These are phyloP conservation scores for Pangasius mekongensis DNA, from an alignment of 2,797 vertebrate genomes.

Conservation along the genomic window DNA sequence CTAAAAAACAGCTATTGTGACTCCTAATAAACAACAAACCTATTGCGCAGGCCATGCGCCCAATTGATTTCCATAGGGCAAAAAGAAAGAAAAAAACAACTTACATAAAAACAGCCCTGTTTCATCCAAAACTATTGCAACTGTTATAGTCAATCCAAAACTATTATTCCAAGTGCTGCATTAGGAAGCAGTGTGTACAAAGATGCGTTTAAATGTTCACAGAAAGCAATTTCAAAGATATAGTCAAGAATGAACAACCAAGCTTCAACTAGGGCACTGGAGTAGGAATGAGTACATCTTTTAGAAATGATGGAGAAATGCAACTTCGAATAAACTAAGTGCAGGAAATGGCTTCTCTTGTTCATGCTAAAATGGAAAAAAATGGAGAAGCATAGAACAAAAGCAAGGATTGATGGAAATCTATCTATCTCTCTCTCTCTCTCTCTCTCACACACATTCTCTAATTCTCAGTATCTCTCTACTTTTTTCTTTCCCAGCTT, in stretches of 20 bases:
- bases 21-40: neutral
- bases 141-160: neutral
- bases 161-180: neutral
- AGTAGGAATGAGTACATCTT: neutral
- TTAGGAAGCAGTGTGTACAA: neutral
- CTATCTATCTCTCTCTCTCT: neutral
- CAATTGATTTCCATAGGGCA: neutral
- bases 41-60: neutral
- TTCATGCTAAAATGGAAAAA: neutral
- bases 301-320: neutral
- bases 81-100: neutral
- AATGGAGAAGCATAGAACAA: neutral
- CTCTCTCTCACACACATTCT: neutral
- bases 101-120: neutral
- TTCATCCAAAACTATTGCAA: neutral
- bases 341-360: neutral
- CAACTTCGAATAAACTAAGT: neutral
- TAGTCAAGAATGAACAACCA: neutral
- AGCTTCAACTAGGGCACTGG: neutral
- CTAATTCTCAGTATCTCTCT: neutral
- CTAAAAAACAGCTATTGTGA: neutral
- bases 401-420: neutral
- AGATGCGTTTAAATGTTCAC: neutral
- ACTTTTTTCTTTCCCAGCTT: neutral
- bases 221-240: neutral